Conservation (phyloP, 2,797 vertebrate species). For the Garrulus glandarius region DNA sequence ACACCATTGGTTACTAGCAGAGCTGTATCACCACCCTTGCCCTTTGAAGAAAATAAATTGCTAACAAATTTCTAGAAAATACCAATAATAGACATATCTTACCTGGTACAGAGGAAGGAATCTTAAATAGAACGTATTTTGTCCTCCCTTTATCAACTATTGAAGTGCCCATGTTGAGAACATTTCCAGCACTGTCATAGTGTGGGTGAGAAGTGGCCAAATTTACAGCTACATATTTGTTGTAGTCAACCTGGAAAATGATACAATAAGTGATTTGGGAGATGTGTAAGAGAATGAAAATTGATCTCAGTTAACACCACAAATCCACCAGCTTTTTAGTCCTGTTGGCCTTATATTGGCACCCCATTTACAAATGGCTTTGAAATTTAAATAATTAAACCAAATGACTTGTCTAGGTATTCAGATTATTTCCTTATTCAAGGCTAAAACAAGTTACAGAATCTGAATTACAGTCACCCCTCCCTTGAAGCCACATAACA, state of each 20-base stretch:
- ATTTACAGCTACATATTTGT: constrained; percentile 86
- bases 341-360: background rate
- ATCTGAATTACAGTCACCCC: background rate
- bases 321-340: background rate
- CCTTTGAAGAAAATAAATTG: background rate
- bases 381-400: background rate
- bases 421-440: background rate
- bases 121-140: constrained; percentile 89
- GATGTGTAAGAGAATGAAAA: background rate
- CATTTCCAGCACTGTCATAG: constrained; percentile 87
- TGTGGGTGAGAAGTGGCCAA: constrained; percentile 91
- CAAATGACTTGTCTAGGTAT: background rate
- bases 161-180: constrained; percentile 92
- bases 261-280: background rate
- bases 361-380: background rate
- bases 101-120: constrained; percentile 82
- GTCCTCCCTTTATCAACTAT: constrained; percentile 85
- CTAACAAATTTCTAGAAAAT: background rate
- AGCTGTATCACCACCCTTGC: background rate
- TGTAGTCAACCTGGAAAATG: constrained; percentile 84
- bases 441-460: background rate
- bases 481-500: background rate
- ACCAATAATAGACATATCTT: background rate
- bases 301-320: background rate
- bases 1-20: background rate